Base-by-base conservation (phyloP, 2,797 vertebrate species). In the Esox lucius region DNA sequence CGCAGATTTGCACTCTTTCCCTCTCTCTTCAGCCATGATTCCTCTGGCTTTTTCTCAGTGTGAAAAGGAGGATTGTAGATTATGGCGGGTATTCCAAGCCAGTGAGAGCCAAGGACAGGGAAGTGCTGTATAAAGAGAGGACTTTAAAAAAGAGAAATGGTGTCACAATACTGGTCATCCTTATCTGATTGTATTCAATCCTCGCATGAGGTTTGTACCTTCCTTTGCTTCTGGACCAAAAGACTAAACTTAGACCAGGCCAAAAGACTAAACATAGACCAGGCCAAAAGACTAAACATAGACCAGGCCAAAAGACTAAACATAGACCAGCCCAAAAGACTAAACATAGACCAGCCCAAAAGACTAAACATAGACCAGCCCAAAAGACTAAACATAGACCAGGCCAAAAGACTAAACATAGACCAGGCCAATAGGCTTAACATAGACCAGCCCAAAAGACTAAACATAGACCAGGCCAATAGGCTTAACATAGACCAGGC, bases 21-120 rank as follows among this genome's bases (percentile, higher is more conserved):
- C 87, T 24, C 51, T 56, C 53, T 59, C 87, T 82, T 84, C 81
- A 81, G 78, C 82, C 80, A 87, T 70, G 80, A 89, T 86, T 93
- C 85, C 85, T 81, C 74, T 76, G 75, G 81, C 79, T 85, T 90
- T 89, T 86, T 89, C 88, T 88, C 87, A 84, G 88, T 87, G 88
- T 91, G 89, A 94, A 94, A 92, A 90, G 88, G 78, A 78, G 86
- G 91, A 91, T 92, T 93, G 87, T 82, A 90, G 90, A 93, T 94
- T 93, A 93, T 91, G 87, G 87, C 88, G 84, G 83, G 83, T 89
- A 86, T 89, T 90, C 88, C 88, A 84, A 87, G 82, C 80, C 86
- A 82, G 80, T 72, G 66, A 87, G 89, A 89, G 89, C 78, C 87
- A 83, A 89, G 82, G 88, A 82, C 90, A 85, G 64, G 61, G 61